Base-by-base conservation (phyloP, 2,113 vertebrate species). In the Podocnemis expansa region DNA sequence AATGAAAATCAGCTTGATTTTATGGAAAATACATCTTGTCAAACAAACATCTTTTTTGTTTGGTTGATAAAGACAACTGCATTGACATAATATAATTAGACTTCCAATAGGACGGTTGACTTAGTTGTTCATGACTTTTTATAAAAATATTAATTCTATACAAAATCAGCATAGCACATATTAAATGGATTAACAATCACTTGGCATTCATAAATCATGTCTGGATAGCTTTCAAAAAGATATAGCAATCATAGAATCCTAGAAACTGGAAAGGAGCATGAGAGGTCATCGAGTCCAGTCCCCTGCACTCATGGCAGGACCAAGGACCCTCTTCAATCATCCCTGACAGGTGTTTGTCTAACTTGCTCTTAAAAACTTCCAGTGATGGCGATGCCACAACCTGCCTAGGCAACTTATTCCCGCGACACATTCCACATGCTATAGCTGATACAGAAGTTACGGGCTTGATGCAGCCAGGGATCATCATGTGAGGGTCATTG, bases 401-500 rank as follows among this genome's bases (percentile, higher is more conserved):
- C n/a, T n/a, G n/a, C n/a, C n/a, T n/a, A n/a, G n/a, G n/a, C n/a
- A n/a, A n/a, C n/a, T n/a, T n/a, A n/a, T n/a, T n/a, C n/a, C n/a
- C n/a, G n/a, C n/a, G n/a, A n/a, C n/a, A n/a, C n/a, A n/a, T n/a
- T n/a, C n/a, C n/a, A n/a, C n/a, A n/a, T 80, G 89, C 2, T 85
- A 93, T 90, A 94, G 54, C 86, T 94, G 73, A 93, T 80, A 96
- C 52, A 90, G 38, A 45, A 95, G 49, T 82, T 93, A 81, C 0
- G 0, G 82, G 29, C 73, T 94, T 91, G 93, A 88, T 67, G 80
- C 96, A 47, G 47, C 10, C 47, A 87, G 93, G 95, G 92, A 84
- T 96, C 95, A 84, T 73, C 82, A 85, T 22, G 89, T 90, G 88
- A 93, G 80, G 85, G 93, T 89, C 63, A 87, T 87, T 90, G 84